These are phyloP conservation scores for Ailuropoda melanoleuca DNA, from an alignment of 2,113 vertebrate genomes.

Conservation along the genomic window DNA sequence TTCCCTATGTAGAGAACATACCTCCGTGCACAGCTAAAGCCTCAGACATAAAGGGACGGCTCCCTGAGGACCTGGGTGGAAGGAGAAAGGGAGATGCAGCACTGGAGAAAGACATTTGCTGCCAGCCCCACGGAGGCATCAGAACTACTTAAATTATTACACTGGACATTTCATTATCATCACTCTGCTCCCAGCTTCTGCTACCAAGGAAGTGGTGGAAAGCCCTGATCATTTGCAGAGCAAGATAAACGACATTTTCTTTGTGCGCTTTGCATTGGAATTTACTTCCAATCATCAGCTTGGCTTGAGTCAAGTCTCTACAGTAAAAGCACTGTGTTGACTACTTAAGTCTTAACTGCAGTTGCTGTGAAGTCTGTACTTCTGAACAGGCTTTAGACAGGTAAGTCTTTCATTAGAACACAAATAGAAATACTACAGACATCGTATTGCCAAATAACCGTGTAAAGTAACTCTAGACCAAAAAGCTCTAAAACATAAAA, in stretches of 20 bases:
- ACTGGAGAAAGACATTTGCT: neutral
- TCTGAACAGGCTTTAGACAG: neutral
- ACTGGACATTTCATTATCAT: neutral
- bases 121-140: neutral
- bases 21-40: too few species aligned
- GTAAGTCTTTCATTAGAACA: neutral
- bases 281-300: neutral
- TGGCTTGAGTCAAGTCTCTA: neutral
- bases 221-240: neutral
- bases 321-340: neutral
- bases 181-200: neutral
- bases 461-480: neutral
- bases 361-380: neutral
- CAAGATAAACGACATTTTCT: neutral
- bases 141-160: accelerated
- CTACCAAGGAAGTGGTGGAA: accelerated
- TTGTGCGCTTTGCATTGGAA: neutral
- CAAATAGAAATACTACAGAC: neutral
- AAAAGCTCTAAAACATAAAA: neutral
- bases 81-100: accelerated
- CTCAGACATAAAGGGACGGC: neutral
- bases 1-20: neutral
- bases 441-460: neutral
- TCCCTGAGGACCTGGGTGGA: neutral
- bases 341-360: neutral